These are phyloP conservation scores for Tachyglossus aculeatus DNA, from an alignment of 2,797 vertebrate species.

Conservation along the genomic window DNA sequence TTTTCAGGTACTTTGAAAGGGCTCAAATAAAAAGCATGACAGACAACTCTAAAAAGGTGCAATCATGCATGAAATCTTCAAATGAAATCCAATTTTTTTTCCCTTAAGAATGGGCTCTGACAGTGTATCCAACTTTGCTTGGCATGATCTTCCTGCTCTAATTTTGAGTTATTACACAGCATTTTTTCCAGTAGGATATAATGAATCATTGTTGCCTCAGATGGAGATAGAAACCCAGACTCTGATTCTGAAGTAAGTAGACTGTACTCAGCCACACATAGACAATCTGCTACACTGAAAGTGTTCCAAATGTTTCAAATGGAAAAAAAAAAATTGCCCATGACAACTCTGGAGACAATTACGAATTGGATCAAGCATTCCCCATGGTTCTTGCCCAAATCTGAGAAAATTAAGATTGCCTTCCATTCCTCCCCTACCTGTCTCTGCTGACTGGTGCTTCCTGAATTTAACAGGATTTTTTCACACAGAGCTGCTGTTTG, in stretches of 20 bases:
- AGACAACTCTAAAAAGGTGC: neutral
- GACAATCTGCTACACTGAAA: neutral
- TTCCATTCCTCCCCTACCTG: neutral
- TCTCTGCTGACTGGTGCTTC: neutral
- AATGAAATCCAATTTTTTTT: neutral
- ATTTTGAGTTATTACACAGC: neutral
- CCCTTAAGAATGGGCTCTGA: accelerated
- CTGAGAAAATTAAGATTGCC: neutral
- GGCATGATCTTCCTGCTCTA: neutral
- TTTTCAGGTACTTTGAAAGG: neutral
- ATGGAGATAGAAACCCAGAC: neutral
- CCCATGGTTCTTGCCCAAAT: neutral
- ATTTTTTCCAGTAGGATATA: neutral
- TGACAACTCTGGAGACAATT: too few relatives aligned
- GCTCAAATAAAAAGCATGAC: neutral
- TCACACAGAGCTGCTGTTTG: neutral
- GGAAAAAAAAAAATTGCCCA: too few relatives aligned
- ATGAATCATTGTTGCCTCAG: neutral
- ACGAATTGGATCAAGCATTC: too few relatives aligned
- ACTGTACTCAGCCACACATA: neutral
- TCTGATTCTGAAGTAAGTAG: neutral
- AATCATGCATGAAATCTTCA: accelerated
- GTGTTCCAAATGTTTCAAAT: neutral
- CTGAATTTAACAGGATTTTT: neutral
- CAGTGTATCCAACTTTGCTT: neutral